Evolutionary conservation across 2,888 invertebrate species (phyloP).

Genomic region (Lasioglossum calceatum): DNA sequence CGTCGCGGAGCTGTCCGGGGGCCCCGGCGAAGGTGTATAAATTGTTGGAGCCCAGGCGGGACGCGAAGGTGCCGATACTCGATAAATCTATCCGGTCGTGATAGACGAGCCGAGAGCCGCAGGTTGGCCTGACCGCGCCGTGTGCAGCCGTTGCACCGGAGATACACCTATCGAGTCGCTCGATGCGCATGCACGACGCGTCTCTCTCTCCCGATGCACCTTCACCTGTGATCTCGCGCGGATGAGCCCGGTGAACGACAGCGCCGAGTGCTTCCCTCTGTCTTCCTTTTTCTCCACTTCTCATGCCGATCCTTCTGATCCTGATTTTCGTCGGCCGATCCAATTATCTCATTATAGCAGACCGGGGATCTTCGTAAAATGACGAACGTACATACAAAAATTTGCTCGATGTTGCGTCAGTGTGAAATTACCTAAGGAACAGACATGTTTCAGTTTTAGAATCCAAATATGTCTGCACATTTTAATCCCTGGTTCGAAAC

Average conservation of each 20-base stretch:
- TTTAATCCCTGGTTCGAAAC: neutral
- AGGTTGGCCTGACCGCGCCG: conserved; percentile 53
- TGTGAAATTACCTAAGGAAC: neutral
- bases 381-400: too few relatives aligned
- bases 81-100: conserved; percentile 81
- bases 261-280: conserved; percentile 42
- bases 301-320: neutral
- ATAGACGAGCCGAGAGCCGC: conserved; percentile 78
- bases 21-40: conserved; percentile 70
- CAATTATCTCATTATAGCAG: conserved; percentile 40
- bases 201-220: conserved; percentile 61
- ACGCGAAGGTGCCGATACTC: conserved; percentile 79
- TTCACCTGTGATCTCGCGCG: conserved; percentile 67
- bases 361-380: neutral
- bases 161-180: conserved; percentile 29
- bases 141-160: conserved; percentile 48
- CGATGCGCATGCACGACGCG: conserved; percentile 54
- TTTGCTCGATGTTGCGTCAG: too few relatives aligned
- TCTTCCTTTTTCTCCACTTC: conserved; percentile 21
- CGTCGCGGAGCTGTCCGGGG: conserved; percentile 63
- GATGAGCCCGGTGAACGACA: conserved; percentile 65
- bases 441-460: neutral
- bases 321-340: conserved; percentile 35
- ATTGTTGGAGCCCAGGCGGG: conserved; percentile 70
- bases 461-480: neutral